These are phyloP conservation scores for Sebastes nivosus DNA, from an alignment of 2,797 vertebrate genomes.

Conservation along the genomic window DNA sequence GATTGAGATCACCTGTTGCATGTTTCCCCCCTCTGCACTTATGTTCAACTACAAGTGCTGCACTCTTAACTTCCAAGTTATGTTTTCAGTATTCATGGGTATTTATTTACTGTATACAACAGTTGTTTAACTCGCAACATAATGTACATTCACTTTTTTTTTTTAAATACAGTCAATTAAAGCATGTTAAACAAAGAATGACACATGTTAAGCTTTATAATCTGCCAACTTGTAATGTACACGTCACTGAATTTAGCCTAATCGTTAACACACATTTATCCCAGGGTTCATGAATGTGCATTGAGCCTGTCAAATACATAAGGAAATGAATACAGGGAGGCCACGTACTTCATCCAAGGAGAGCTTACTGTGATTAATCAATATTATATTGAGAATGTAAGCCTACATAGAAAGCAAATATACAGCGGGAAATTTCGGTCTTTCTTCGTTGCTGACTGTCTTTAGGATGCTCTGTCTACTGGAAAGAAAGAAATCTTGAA, in stretches of 20 bases:
- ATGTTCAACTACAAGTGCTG: background rate
- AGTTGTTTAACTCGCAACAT: background rate
- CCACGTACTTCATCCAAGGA: background rate
- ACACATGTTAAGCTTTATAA: background rate
- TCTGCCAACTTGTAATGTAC: background rate
- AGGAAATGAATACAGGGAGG: background rate
- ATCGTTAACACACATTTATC: background rate
- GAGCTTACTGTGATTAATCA: background rate
- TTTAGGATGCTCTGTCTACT: background rate
- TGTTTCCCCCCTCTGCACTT: background rate
- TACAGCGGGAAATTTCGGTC: background rate
- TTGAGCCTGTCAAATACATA: background rate
- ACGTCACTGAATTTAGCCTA: background rate
- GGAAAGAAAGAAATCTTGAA: background rate
- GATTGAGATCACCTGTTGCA: slow-evolving; percentile 29
- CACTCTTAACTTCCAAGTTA: rapidly evolving
- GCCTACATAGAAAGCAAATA: background rate
- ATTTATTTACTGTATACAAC: background rate
- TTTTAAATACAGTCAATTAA: background rate
- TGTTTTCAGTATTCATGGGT: background rate
- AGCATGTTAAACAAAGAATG: background rate
- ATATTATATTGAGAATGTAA: background rate
- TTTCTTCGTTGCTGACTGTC: background rate
- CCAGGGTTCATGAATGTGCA: background rate
- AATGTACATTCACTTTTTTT: background rate